phyloP scores from a whole-genome alignment of 2,888 invertebrate genomes.

The Elgonia sp. region DNA sequence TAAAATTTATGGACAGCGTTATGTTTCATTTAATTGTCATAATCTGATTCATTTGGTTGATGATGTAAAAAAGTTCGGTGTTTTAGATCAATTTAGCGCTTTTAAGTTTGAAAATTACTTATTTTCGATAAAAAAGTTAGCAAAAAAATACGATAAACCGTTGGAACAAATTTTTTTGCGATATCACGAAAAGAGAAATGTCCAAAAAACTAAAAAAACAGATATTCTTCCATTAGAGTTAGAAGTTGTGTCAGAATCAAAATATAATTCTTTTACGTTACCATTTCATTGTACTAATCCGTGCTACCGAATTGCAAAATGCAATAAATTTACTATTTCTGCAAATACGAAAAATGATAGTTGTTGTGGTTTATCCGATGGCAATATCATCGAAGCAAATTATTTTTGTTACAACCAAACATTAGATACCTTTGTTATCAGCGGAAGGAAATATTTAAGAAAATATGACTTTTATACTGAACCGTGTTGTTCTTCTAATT shows the following conservation, averaged over 20 bases:
- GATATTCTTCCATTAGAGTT: constrained; percentile 21
- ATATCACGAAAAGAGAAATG: constrained; percentile 48
- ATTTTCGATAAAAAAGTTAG: constrained; percentile 43
- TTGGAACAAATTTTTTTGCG: constrained; percentile 46
- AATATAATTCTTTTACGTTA: background rate
- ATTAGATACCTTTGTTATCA: constrained; percentile 15
- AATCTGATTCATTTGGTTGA: constrained; percentile 52
- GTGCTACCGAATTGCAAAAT: constrained; percentile 24
- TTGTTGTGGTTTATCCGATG: constrained; percentile 26
- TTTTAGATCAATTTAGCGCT: constrained; percentile 53
- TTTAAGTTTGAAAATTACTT: constrained; percentile 61
- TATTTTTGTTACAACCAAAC: constrained; percentile 19
- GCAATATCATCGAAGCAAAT: constrained; percentile 11
- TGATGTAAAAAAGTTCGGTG: constrained; percentile 53
- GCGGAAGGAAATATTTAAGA: constrained; percentile 40
- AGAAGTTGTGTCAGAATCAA: constrained; percentile 15
- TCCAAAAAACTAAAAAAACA: constrained; percentile 6
- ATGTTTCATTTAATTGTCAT: constrained; percentile 58
- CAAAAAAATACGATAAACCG: constrained; percentile 57
- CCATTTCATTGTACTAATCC: constrained; percentile 32
- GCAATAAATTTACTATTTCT: constrained; percentile 14
- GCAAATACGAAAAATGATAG: constrained; percentile 10
- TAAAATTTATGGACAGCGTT: constrained; percentile 32
- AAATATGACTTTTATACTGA: constrained; percentile 28
- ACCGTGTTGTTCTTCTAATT: constrained; percentile 36